Base-by-base conservation (phyloP, 2,797 vertebrate species). In the Ctenosaura bakeri region DNA sequence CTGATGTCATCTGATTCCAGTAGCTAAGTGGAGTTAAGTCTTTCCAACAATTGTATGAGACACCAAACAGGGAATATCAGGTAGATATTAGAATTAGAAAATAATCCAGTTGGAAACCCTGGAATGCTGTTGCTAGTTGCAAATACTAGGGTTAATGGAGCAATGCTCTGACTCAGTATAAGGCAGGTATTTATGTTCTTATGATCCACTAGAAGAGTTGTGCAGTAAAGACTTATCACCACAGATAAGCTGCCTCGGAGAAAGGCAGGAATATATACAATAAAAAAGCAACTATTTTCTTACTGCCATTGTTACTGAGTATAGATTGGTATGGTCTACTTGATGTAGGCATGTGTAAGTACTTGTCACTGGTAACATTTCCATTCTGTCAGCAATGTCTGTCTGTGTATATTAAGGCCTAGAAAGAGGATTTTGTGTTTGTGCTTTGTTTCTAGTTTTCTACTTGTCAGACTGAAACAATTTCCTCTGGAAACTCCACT, bases 361-460 rank as follows among this genome's bases (percentile, higher is more conserved):
- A 78, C 46, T 71, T 71, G n/a, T 50, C 2, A 81, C 3, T 71
- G 86, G 32, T 71, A n/a, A 81, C 64, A 81, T 38, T 81, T 78
- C 56, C 38, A 42, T 66, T 35, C 26, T 79, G 13, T 8, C 14
- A 79, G 59, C 42, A 69, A 20, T 85, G 46, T 69, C 6, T 69
- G 2, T 66, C 6, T 46, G n/a, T 42, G 12, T 32, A 13, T 85
- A 20, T 52, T 20, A 16, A 42, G 83, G 62, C 24, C 26, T 38
- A 38, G 90, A 82, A 10, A 59, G n/a, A 20, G 14, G 78, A 89
- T 89, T 86, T 69, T 4, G 16, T 0, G 29, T 4, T 35, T 86
- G 6, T 42, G 3, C 88, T 91, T 87, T 81, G 52, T 26, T 78
- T 74, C 4, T 86, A 71, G 62, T 93, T 93, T 92, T 86, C 80